Evolutionary conservation across 2,888 invertebrate genomes (phyloP).

Genomic region (Volucella bombylans): DNA sequence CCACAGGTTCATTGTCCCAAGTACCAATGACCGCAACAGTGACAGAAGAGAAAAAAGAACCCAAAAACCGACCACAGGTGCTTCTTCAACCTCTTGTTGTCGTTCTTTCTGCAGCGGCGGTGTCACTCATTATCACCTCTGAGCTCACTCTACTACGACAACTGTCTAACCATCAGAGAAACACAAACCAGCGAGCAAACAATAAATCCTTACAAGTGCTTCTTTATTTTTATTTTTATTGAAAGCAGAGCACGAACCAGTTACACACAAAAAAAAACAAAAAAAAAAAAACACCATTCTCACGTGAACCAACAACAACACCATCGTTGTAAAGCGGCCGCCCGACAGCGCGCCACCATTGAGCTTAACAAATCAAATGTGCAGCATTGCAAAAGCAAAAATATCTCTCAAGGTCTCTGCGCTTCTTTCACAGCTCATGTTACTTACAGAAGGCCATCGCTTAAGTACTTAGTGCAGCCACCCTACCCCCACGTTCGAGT

Average conservation of each 20-base stretch:
- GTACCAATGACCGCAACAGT: conserved; percentile 18
- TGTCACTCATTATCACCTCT: background rate
- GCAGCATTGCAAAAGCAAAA: conserved; percentile 5
- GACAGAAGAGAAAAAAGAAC: conserved; percentile 19
- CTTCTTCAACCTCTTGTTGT: conserved; percentile 16
- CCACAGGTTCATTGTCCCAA: conserved; percentile 14
- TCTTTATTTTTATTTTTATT: background rate
- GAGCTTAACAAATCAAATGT: background rate
- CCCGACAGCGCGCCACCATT: background rate
- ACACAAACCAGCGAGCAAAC: conserved; percentile 27
- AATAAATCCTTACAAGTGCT: conserved; percentile 70
- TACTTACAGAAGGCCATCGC: conserved; percentile 57
- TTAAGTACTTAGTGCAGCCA: too few relatives aligned
- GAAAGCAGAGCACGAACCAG: conserved; percentile 25
- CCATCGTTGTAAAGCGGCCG: conserved; percentile 6
- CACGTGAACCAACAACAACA: conserved; percentile 15
- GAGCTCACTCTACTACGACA: background rate
- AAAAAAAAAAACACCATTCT: conserved; percentile 27
- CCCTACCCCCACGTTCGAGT: too few relatives aligned
- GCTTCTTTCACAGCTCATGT: conserved; percentile 35
- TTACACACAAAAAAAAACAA: conserved; percentile 16
- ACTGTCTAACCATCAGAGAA: conserved; percentile 1
- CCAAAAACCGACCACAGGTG: conserved; percentile 38
- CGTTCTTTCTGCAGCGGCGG: background rate
- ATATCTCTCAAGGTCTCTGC: conserved; percentile 58